Evolutionary conservation across 2,888 invertebrate genomes (phyloP).

Genomic region (Carabus problematicus): DNA sequence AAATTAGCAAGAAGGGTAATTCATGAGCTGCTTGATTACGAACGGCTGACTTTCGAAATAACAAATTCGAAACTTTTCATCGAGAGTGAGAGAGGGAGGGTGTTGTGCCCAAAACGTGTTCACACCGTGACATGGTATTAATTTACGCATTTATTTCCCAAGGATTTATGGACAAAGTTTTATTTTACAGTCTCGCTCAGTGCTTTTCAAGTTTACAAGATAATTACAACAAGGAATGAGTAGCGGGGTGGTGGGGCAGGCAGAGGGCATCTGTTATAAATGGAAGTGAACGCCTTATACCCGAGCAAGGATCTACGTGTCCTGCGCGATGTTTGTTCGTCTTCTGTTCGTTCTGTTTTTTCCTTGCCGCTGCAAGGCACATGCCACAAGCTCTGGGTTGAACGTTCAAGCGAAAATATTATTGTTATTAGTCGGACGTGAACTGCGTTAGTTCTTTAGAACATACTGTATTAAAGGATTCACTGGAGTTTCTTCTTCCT

Average conservation of each 20-base stretch:
- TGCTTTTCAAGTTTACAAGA: constrained; percentile 39
- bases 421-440: too few relatives aligned
- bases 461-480: too few relatives aligned
- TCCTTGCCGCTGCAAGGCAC: background rate
- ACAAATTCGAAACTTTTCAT: constrained; percentile 29
- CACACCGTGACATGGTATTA: constrained; percentile 38
- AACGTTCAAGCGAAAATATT: too few relatives aligned
- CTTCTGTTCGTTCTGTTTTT: background rate
- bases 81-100: too few relatives aligned
- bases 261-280: constrained; percentile 20
- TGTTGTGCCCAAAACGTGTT: constrained; percentile 11
- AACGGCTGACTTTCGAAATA: constrained; percentile 10
- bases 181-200: constrained; percentile 36
- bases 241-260: too few relatives aligned
- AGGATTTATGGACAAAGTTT: constrained; percentile 36
- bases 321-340: background rate
- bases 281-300: constrained; percentile 9
- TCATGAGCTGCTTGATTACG: too few relatives aligned
- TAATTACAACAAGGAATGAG: constrained; percentile 32
- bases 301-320: too few relatives aligned
- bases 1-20: too few relatives aligned
- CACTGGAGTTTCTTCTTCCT: too few relatives aligned
- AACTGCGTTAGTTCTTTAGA: too few relatives aligned
- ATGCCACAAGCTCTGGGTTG: background rate
- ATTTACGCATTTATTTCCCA: constrained; percentile 38